Conservation (phyloP, 2,113 vertebrate genomes). For the Planiliza haematocheilus region DNA sequence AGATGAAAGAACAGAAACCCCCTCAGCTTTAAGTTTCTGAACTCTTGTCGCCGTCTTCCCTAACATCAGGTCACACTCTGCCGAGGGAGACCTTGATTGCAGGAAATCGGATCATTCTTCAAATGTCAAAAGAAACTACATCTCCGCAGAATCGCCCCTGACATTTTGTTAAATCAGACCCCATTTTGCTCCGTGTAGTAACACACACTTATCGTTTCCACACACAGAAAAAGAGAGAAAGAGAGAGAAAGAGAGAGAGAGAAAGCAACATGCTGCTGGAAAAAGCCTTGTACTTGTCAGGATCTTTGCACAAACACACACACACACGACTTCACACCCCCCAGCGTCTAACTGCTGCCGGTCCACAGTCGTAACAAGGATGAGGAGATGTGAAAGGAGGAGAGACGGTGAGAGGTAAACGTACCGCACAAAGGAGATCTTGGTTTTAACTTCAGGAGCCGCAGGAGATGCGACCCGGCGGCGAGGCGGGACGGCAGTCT, state of each 20-base stretch:
- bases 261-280: constrained; percentile 58
- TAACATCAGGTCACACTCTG: constrained; percentile 44
- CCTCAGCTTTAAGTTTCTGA: constrained; percentile 21
- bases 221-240: constrained; percentile 21
- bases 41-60: constrained; percentile 45
- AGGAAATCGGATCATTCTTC: constrained; percentile 42
- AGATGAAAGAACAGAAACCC: constrained; percentile 5
- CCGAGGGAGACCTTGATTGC: constrained; percentile 29
- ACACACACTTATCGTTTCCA: background rate
- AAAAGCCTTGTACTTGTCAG: constrained; percentile 48
- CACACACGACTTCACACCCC: constrained; percentile 13
- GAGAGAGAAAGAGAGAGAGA: constrained; percentile 6
- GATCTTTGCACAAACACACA: constrained; percentile 42
- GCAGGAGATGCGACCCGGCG: constrained; percentile 7
- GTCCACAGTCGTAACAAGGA: constrained; percentile 27
- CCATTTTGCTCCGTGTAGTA: constrained; percentile 31
- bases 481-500: constrained; percentile 37
- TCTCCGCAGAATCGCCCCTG: constrained; percentile 60
- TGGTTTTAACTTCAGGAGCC: constrained; percentile 54
- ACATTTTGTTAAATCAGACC: constrained; percentile 62
- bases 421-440: constrained; percentile 63
- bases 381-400: constrained; percentile 21
- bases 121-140: constrained; percentile 68
- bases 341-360: constrained; percentile 39
- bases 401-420: constrained; percentile 32